phyloP scores from a whole-genome alignment of 92 coral and sea anemone species.

The Plumapathes pennacea region DNA sequence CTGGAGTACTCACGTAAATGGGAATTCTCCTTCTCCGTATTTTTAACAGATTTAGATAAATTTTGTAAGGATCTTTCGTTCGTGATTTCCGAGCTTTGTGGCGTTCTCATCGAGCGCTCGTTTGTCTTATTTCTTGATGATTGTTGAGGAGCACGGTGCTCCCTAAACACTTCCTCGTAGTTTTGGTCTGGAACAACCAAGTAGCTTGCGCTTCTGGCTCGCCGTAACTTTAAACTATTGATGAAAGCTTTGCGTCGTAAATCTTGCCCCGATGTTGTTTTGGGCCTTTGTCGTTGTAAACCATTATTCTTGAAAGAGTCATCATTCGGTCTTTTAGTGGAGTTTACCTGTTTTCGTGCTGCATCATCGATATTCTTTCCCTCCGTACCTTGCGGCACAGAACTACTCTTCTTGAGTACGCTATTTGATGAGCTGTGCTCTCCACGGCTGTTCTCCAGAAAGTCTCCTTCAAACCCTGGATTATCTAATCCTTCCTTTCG shows the following conservation, averaged over 20 bases:
- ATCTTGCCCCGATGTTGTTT: slow-evolving; percentile 46
- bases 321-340: too few relatives aligned
- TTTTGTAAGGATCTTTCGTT: slow-evolving; percentile 1
- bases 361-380: too few relatives aligned
- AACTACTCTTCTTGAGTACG: too few relatives aligned
- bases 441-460: too few relatives aligned
- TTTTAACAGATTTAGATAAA: slow-evolving; percentile 3
- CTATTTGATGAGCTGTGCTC: too few relatives aligned
- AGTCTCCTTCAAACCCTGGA: slow-evolving; percentile 38
- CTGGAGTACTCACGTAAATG: slow-evolving; percentile 39
- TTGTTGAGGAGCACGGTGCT: not conserved
- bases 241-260: slow-evolving; percentile 56
- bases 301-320: too few relatives aligned
- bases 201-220: slow-evolving; percentile 17
- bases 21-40: slow-evolving; percentile 18
- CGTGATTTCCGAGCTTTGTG: not conserved
- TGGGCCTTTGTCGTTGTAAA: slow-evolving; percentile 11
- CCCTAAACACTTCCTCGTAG: slow-evolving; percentile 15
- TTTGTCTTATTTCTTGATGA: not conserved
- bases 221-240: slow-evolving; percentile 55
- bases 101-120: not conserved
- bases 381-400: too few relatives aligned
- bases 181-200: not conserved
- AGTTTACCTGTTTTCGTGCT: too few relatives aligned
- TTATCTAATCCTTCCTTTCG: slow-evolving; percentile 36